These are phyloP conservation scores for Etheostoma nigrum DNA, from an alignment of 2,797 vertebrate species.

Conservation along the genomic window DNA sequence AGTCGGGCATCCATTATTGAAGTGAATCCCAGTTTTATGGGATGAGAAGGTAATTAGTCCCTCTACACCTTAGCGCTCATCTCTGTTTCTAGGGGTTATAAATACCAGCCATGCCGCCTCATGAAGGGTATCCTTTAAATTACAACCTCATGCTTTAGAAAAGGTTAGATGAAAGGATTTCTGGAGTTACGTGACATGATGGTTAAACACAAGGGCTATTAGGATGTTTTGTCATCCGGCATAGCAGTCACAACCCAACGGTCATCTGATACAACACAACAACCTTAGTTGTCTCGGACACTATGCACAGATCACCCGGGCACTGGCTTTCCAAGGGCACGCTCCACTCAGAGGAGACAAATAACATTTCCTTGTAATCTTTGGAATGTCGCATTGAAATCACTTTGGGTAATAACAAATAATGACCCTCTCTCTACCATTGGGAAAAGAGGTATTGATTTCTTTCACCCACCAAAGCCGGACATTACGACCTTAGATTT, in stretches of 20 bases:
- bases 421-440: constrained; percentile 72
- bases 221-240: constrained; percentile 41
- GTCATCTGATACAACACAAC: constrained; percentile 53
- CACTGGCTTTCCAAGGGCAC: constrained; percentile 69
- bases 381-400: constrained; percentile 70
- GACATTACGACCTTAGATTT: constrained; percentile 75
- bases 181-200: constrained; percentile 63
- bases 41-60: constrained; percentile 85
- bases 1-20: constrained; percentile 82
- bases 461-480: constrained; percentile 56
- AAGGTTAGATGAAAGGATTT: constrained; percentile 76
- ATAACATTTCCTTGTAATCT: constrained; percentile 73
- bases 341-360: constrained; percentile 62
- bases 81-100: constrained; percentile 74
- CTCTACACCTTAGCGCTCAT: constrained; percentile 75
- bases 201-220: constrained; percentile 57
- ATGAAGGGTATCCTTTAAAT: constrained; percentile 78
- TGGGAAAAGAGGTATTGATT: constrained; percentile 78
- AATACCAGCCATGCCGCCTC: constrained; percentile 71
- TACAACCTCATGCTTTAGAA: constrained; percentile 56
- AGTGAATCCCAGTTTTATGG: constrained; percentile 80
- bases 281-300: constrained; percentile 39
- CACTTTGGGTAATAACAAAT: constrained; percentile 82
- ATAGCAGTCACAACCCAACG: constrained; percentile 43
- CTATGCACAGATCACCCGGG: constrained; percentile 40